These are phyloP conservation scores for Spisula subtruncata DNA, from an alignment of 2,888 invertebrate genomes.

Conservation along the genomic window DNA sequence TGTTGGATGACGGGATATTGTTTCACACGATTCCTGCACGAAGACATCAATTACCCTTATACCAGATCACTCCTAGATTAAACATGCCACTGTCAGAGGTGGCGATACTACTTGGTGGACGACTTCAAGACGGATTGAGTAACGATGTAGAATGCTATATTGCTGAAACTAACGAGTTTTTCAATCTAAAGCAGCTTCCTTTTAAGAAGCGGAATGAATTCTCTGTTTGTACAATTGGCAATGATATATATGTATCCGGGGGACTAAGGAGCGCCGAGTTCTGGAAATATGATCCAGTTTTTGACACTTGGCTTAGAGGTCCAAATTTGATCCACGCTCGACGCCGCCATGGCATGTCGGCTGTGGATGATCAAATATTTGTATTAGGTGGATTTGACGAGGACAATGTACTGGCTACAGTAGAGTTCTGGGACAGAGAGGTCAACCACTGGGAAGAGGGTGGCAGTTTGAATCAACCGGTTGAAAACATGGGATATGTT, in stretches of 20 bases:
- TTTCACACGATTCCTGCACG: conserved; percentile 83
- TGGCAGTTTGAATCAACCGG: conserved; percentile 79
- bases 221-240: conserved; percentile 81
- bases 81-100: conserved; percentile 79
- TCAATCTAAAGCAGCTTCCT: conserved; percentile 80
- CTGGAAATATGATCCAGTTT: conserved; percentile 84
- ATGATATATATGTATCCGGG: conserved; percentile 84
- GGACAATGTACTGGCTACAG: conserved; percentile 81
- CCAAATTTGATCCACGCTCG: conserved; percentile 81
- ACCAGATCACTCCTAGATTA: conserved; percentile 82
- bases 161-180: conserved; percentile 79
- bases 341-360: conserved; percentile 83
- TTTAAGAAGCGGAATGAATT: conserved; percentile 85
- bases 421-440: conserved; percentile 82
- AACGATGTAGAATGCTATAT: conserved; percentile 84
- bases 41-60: conserved; percentile 80
- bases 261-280: conserved; percentile 84
- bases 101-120: conserved; percentile 82
- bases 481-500: conserved; percentile 86
- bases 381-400: conserved; percentile 85
- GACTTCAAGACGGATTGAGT: conserved; percentile 82
- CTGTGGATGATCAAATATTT: conserved; percentile 83
- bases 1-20: conserved; percentile 80
- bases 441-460: conserved; percentile 81
- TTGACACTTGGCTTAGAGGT: conserved; percentile 83